A percentile compares a stretch with the other conserved stretches of the same genome.
Evolutionary conservation across 2,888 invertebrate species (phyloP).

Genomic region (Phortica magna): DNA sequence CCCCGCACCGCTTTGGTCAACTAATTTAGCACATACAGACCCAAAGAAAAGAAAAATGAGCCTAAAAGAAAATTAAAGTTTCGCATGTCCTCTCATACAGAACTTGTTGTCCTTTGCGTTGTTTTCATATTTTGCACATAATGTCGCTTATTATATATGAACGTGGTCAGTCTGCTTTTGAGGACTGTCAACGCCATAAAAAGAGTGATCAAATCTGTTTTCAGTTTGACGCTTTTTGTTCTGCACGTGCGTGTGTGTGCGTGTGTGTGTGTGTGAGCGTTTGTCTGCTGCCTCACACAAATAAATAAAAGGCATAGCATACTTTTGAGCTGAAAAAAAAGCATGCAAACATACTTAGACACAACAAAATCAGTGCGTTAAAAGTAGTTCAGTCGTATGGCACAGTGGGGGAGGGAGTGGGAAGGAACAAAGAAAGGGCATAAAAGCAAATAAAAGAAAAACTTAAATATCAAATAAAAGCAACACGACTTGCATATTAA

Average conservation of each 20-base stretch:
- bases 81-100: too few species aligned
- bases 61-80: too few species aligned
- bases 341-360: too few species aligned
- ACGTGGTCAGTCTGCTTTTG: conserved; percentile 21
- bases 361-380: conserved; percentile 30
- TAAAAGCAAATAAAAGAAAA: not conserved
- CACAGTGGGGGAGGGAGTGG: conserved; percentile 37
- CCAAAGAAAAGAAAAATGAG: too few species aligned
- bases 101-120: not conserved
- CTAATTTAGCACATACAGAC: too few species aligned
- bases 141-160: not conserved
- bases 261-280: not conserved
- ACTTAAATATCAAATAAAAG: conserved; percentile 45
- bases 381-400: conserved; percentile 57
- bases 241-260: not conserved
- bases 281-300: not conserved
- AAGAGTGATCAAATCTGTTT: conserved; percentile 35
- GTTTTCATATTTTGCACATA: conserved; percentile 11
- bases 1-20: too few species aligned
- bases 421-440: not conserved
- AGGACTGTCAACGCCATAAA: conserved; percentile 44
- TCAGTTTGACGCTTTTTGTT: conserved; percentile 22
- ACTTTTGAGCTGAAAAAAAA: conserved; percentile 2
- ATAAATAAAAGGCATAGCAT: not conserved
- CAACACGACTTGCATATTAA: conserved; percentile 70